Base-by-base conservation (phyloP, 2,797 vertebrate genomes). In the Adrianichthys oophorus region DNA sequence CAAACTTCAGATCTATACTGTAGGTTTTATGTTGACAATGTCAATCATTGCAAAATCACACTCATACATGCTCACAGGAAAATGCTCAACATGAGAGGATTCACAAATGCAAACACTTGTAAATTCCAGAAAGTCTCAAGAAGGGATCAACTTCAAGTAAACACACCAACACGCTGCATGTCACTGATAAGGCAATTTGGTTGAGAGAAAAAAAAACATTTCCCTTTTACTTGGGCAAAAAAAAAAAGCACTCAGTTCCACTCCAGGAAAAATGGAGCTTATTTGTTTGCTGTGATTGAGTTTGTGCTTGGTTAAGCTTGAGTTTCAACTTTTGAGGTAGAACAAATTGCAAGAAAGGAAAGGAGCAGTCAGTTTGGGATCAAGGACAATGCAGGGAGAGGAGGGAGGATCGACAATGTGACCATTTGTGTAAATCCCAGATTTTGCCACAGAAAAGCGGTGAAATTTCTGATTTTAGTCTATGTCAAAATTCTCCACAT, bases 281-380 rank as follows among this genome's bases (percentile, higher is more conserved):
- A 72, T 83, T 86, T 78, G 74, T 88, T 85, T 83, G 60, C 74
- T 56, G 72, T 84, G 87, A 87, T 85, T 83, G 79, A 83, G 80
- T 86, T 89, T 85, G 76, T 83, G 83, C 76, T 86, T 62, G 42
- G 72, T 78, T 76, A 76, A 85, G 84, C 79, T 65, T 43, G 53
- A 64, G 67, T 72, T 82, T 68, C 32, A 65, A 70, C 66, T 78
- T 37, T n/a, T 60, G 67, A 68, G 53, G 78, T 57, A 72, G 76
- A 87, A 78, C 74, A 83, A 83, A 72, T 58, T 70, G 59, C 15
- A 47, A 58, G 44, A 24, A 50, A 52, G 41, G 40, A 48, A 51
- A 29, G 16, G 32, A 60, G 47, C 45, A 68, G 62, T 51, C 44
- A 44, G 43, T 44, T 54, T 59, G 46, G 63, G 56, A 58, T 51